These are phyloP conservation scores for Eupithecia vulgata DNA, from an alignment of 2,888 invertebrate species.

Conservation along the genomic window DNA sequence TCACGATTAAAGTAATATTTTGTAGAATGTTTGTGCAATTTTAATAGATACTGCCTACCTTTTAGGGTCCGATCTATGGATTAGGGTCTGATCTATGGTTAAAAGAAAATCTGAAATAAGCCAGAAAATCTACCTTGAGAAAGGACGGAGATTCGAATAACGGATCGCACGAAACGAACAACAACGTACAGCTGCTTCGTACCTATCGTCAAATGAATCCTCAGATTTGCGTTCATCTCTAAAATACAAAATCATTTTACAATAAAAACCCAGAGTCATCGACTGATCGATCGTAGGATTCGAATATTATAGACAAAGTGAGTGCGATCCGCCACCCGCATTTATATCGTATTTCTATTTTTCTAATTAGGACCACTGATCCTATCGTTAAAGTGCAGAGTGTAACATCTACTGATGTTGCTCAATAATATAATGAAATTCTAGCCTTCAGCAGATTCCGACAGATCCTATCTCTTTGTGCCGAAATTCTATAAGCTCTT, in stretches of 20 bases:
- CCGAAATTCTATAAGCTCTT: constrained; percentile 14
- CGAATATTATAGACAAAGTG: neutral
- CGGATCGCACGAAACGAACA: neutral
- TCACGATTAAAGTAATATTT: neutral
- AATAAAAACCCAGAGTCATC: neutral
- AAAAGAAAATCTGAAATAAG: neutral
- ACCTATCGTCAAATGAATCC: neutral
- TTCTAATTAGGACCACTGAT: neutral
- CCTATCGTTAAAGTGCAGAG: neutral
- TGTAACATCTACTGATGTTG: neutral
- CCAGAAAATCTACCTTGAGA: too few species aligned
- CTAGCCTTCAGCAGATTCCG: constrained; percentile 7
- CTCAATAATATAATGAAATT: constrained; percentile 17
- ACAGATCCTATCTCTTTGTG: constrained; percentile 6
- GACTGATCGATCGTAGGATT: neutral
- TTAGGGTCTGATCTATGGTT: too few species aligned
- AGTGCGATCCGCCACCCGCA: neutral
- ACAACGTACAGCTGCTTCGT: neutral
- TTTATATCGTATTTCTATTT: neutral
- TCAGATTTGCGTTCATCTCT: neutral
- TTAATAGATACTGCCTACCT: neutral
- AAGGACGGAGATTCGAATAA: neutral
- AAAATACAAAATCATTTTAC: neutral
- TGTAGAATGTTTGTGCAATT: neutral
- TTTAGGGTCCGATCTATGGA: neutral